Evolutionary conservation across 2,113 vertebrate genomes (phyloP), one percentile per base, ranked within the genome.

Genomic region (Canis aureus): DNA sequence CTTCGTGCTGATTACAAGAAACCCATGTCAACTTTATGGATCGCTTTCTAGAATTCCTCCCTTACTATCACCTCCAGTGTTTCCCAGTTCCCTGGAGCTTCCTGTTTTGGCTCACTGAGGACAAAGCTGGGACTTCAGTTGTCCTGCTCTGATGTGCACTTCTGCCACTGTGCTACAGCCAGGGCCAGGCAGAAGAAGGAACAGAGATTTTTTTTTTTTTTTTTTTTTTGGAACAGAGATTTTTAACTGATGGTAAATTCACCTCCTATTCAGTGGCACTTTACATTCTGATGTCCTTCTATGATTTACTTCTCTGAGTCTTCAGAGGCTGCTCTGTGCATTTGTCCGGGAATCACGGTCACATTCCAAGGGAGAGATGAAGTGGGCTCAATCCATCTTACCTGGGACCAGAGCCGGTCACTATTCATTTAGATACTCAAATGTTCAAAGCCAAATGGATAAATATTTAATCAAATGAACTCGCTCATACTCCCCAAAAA

Each of bases 21-120:
- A 71, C 19, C n/a, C 32, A 23, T 0, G 0, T 60, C 35, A 67
- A 22, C 8, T 17, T 12, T 60, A 16, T 1, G 13, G 16, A 38
- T 51, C 74, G 11, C 25, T 3, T 2, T 71, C 13, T 2, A 38
- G 6, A 62, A 74, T 11, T 51, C 49, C 53, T 43, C 11, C 66
- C 27, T 60, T 32, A 1, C 22, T 74, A 29, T 8, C 17, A 76
- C 7, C 16, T 73, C 10, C 66, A 86, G 57, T 6, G 27, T 38
- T 53, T 83, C 43, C 35, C 55, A 27, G 11, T 5, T 71, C 59
- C 55, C n/a, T 7, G 3, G 13, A 51, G 49, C 5, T 15, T 17
- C 57, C 23, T 0, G 4, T 83, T 51, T 4, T 22, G 19, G 22
- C 60, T 22, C 73, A 32, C 69, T 35, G 13, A 43, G 0, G 1